A percentile compares a stretch with the other conserved stretches of the same genome.
phyloP scores from a whole-genome alignment of 2,888 invertebrate genomes.

The Antheraea assamensis region DNA sequence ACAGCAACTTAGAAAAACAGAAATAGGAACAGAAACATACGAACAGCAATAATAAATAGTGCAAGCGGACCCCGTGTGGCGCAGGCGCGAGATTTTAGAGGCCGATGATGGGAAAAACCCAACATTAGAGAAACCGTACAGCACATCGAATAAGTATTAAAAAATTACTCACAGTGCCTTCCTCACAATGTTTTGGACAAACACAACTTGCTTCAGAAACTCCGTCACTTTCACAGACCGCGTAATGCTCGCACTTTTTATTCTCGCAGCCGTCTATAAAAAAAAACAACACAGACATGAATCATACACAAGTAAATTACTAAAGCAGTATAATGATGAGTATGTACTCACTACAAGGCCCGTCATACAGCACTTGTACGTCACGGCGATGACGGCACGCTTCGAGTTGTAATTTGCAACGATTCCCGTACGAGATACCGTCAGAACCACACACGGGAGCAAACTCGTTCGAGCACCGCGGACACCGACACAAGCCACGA shows the following conservation, averaged over 20 bases:
- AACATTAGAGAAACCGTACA: no score
- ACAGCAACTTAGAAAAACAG: no score
- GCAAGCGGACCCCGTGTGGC: no score
- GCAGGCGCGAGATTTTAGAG: no score
- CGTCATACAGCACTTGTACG: conserved; percentile 89
- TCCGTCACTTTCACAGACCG: conserved; percentile 86
- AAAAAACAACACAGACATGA: background rate
- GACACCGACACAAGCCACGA: conserved; percentile 91
- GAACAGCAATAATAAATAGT: no score
- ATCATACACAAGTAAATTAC: background rate
- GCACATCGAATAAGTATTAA: background rate
- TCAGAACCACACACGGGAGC: conserved; percentile 93
- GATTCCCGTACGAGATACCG: conserved; percentile 91
- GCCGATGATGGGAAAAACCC: no score
- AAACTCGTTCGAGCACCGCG: conserved; percentile 91
- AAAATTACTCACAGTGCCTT: conserved; percentile 68
- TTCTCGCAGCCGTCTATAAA: conserved; percentile 89
- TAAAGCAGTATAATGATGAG: background rate
- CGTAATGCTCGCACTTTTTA: conserved; percentile 90
- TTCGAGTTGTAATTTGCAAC: conserved; percentile 90
- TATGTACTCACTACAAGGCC: conserved; percentile 90
- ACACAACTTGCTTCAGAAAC: conserved; percentile 83
- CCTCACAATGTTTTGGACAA: conserved; percentile 83
- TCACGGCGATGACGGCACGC: conserved; percentile 89
- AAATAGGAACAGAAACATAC: no score